These are phyloP conservation scores for Halcyon senegalensis DNA, from an alignment of 2,113 vertebrate species.

Conservation along the genomic window DNA sequence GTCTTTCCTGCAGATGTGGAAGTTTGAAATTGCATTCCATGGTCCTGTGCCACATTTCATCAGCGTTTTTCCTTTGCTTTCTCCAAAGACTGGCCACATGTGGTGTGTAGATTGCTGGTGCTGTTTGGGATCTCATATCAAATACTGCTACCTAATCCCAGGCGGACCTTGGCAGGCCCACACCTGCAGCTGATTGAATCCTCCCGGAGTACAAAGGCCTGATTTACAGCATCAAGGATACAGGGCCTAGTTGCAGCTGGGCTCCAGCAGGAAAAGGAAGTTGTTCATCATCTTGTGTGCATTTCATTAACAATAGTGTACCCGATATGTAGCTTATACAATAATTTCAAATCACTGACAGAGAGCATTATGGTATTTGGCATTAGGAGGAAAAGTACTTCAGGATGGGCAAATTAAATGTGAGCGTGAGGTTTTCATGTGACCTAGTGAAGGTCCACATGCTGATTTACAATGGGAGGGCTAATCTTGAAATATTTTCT, in stretches of 20 bases:
- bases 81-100: conserved; percentile 85
- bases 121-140: conserved; percentile 88
- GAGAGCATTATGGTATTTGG: conserved; percentile 82
- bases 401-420: conserved; percentile 80
- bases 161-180: conserved; percentile 83
- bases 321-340: conserved; percentile 79
- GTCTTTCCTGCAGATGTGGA: conserved; percentile 95
- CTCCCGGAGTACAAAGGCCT: conserved; percentile 94
- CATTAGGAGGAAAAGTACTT: conserved; percentile 78
- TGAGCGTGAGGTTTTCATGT: conserved; percentile 73
- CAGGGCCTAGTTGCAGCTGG: conserved; percentile 90
- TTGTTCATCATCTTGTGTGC: conserved; percentile 93
- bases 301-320: conserved; percentile 90
- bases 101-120: conserved; percentile 80
- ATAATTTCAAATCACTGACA: conserved; percentile 86
- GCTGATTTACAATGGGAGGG: conserved; percentile 69
- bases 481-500: conserved; percentile 61
- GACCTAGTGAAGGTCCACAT: conserved; percentile 39
- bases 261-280: conserved; percentile 95
- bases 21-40: conserved; percentile 92
- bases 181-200: conserved; percentile 97
- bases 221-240: conserved; percentile 91
- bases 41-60: conserved; percentile 94
- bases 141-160: conserved; percentile 89
- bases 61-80: conserved; percentile 87